phyloP scores from a whole-genome alignment of 37 sponge, comb jelly and placozoan species.

The Petrosia ficiformis region DNA sequence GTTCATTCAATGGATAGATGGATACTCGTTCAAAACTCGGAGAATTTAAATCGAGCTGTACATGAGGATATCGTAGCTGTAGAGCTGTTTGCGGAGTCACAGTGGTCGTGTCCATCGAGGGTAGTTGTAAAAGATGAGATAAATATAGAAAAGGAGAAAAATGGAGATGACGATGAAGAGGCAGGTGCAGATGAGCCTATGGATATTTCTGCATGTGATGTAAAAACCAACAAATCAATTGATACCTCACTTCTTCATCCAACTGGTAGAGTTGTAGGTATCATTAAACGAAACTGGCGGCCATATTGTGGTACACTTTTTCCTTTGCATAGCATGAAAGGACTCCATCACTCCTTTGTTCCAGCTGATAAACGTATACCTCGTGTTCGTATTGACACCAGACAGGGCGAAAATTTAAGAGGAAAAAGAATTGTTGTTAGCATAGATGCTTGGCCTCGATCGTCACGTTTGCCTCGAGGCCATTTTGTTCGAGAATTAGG shows the following conservation, averaged over 20 bases:
- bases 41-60: constrained; percentile 87
- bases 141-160: neutral
- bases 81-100: constrained; percentile 75
- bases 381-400: constrained; percentile 71
- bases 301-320: constrained; percentile 94
- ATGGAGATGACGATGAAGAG: constrained; percentile 14
- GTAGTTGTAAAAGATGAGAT: neutral
- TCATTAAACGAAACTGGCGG: constrained; percentile 88
- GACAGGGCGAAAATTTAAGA: constrained; percentile 65
- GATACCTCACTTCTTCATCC: constrained; percentile 23
- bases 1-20: constrained; percentile 44
- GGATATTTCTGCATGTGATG: neutral
- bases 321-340: constrained; percentile 39
- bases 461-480: constrained; percentile 82
- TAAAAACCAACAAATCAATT: neutral
- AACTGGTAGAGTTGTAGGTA: constrained; percentile 88
- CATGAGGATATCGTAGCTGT: constrained; percentile 90
- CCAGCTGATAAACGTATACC: constrained; percentile 89
- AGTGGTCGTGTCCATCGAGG: constrained; percentile 82
- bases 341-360: constrained; percentile 66
- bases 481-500: constrained; percentile 90
- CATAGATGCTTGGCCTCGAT: constrained; percentile 92
- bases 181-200: neutral
- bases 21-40: constrained; percentile 72
- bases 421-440: constrained; percentile 93